Conservation (phyloP, 2,113 vertebrate species). For the Dinomys branickii region DNA sequence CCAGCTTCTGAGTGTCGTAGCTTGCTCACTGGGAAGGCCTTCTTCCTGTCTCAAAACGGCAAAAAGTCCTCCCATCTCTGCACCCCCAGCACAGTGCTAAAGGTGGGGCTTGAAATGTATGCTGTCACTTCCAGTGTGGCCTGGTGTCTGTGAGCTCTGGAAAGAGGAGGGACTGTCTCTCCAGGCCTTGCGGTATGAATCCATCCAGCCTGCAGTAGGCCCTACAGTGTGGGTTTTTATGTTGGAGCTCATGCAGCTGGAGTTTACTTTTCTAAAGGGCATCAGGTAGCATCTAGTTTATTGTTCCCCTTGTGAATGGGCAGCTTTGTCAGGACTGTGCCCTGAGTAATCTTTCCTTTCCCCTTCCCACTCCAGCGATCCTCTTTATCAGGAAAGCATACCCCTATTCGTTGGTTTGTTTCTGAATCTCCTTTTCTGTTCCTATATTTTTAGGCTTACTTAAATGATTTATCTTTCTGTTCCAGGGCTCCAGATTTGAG, state of each 20-base stretch:
- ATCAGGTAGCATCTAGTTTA: neutral
- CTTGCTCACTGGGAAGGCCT: neutral
- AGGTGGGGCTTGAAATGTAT: neutral
- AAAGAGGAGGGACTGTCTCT: neutral
- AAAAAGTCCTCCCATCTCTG: neutral
- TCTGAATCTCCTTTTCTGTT: neutral
- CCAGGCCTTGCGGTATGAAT: neutral
- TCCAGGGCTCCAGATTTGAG: neutral
- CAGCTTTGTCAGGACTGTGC: neutral
- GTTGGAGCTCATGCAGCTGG: neutral
- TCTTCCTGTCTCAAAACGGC: neutral
- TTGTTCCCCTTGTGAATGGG: neutral
- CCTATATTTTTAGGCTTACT: neutral
- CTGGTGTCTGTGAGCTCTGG: neutral
- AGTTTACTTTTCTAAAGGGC: neutral
- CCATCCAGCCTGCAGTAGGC: neutral
- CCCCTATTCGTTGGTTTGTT: neutral
- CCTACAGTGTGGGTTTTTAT: neutral
- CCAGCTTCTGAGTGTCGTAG: neutral
- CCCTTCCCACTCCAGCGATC: neutral
- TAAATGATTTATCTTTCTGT: neutral
- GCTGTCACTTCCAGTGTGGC: neutral
- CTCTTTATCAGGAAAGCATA: neutral
- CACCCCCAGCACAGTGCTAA: neutral
- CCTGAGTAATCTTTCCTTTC: neutral